These are phyloP conservation scores for Congeria kusceri DNA, from an alignment of 2,888 invertebrate species.

Conservation along the genomic window DNA sequence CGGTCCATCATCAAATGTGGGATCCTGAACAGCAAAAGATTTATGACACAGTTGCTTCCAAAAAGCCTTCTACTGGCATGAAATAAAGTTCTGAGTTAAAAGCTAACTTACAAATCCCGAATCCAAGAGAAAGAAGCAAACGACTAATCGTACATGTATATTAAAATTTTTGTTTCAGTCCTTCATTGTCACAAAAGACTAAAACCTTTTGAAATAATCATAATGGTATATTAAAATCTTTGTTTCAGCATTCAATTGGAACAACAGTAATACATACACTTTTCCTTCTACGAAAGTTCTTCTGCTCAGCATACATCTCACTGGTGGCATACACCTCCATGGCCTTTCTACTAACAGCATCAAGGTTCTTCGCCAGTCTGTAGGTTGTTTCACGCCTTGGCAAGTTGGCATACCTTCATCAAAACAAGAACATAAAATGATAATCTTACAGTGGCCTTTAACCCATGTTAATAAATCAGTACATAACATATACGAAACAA, in stretches of 20 bases:
- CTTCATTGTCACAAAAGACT: no score
- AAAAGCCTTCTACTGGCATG: no score
- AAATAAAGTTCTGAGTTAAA: no score
- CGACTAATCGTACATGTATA: no score
- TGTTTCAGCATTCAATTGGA: not conserved
- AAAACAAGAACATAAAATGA: not conserved
- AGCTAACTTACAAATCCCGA: no score
- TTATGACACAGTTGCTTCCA: not conserved
- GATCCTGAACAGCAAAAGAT: constrained; percentile 7
- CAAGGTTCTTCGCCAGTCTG: constrained; percentile 78
- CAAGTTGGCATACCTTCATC: constrained; percentile 56
- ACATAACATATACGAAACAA: no score
- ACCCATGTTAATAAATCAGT: no score
- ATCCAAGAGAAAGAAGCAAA: no score
- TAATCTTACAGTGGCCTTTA: not conserved
- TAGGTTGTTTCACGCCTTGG: constrained; percentile 76
- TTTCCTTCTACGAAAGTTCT: constrained; percentile 47
- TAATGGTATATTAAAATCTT: no score
- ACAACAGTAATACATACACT: constrained; percentile 42
- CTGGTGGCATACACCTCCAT: constrained; percentile 77
- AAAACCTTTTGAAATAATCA: no score
- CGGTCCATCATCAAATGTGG: constrained; percentile 2
- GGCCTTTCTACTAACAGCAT: constrained; percentile 80
- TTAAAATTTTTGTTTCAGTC: no score
- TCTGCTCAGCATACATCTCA: constrained; percentile 75